Conservation (phyloP, 2,888 invertebrate species). For the Drosophila algonquin region DNA sequence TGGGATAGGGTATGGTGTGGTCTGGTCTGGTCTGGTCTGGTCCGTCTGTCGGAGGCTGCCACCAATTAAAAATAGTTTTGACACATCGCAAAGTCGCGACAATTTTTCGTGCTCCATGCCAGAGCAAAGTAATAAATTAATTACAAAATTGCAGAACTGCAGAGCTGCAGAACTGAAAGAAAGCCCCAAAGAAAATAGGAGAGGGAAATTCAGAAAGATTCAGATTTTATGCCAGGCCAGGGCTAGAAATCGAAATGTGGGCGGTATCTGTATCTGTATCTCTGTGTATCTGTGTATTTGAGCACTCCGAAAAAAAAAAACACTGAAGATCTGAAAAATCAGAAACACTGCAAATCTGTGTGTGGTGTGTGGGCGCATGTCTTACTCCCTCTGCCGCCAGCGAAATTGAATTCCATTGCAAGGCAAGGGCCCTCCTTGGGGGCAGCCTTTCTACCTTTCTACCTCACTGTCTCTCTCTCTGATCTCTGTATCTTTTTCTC, state of each 20-base stretch:
- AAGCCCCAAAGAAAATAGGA: slow-evolving; percentile 18
- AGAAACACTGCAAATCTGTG: background rate
- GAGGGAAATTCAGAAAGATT: slow-evolving; percentile 17
- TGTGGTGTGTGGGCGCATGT: slow-evolving; percentile 46
- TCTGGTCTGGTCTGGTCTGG: slow-evolving; percentile 1
- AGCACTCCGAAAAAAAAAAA: background rate
- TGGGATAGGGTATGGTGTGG: slow-evolving; percentile 19
- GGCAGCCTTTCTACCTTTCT: slow-evolving; percentile 39
- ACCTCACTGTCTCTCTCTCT: background rate
- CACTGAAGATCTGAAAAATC: background rate
- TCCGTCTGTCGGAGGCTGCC: slow-evolving; percentile 4
- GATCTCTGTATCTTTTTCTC: background rate
- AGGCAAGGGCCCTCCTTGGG: slow-evolving; percentile 45
- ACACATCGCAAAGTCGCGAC: slow-evolving; percentile 68
- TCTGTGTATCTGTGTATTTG: slow-evolving; percentile 11
- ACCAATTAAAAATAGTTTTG: slow-evolving; percentile 78
- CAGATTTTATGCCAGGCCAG: slow-evolving; percentile 54
- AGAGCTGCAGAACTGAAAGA: slow-evolving; percentile 4
- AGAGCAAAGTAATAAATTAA: slow-evolving; percentile 70
- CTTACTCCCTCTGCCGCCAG: slow-evolving; percentile 53
- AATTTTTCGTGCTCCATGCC: slow-evolving; percentile 55
- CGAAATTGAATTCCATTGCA: slow-evolving; percentile 57
- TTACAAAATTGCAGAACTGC: slow-evolving; percentile 65
- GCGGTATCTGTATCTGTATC: slow-evolving; percentile 1
- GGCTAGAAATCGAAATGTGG: slow-evolving; percentile 60